phyloP scores from a whole-genome alignment of 2,888 invertebrate species.

The Watsonalla binaria region DNA sequence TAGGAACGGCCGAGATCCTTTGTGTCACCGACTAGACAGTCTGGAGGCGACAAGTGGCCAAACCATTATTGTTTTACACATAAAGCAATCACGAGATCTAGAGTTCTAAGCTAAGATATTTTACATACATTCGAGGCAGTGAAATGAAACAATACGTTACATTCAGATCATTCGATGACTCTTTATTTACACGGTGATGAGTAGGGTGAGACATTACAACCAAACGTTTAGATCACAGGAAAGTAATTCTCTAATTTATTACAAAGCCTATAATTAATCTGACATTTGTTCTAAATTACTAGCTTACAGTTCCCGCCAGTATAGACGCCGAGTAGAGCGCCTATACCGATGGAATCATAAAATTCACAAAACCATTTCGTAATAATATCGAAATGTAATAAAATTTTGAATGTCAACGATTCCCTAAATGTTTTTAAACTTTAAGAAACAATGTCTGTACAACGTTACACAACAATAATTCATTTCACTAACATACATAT shows the following conservation, averaged over 20 bases:
- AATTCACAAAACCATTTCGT: slow-evolving; percentile 27
- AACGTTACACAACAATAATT: slow-evolving; percentile 31
- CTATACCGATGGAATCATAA: slow-evolving; percentile 28
- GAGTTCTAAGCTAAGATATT: neutral
- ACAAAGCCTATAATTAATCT: slow-evolving; percentile 49
- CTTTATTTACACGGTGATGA: slow-evolving; percentile 75
- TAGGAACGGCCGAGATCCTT: neutral
- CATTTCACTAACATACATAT: slow-evolving; percentile 13
- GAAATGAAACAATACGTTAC: slow-evolving; percentile 59
- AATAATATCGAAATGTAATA: slow-evolving; percentile 46
- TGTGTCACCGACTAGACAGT: slow-evolving; percentile 2
- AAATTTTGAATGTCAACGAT: slow-evolving; percentile 59
- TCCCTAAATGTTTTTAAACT: slow-evolving; percentile 39
- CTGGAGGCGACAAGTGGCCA: slow-evolving; percentile 17
- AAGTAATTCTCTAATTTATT: slow-evolving; percentile 50
- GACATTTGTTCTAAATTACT: slow-evolving; percentile 16
- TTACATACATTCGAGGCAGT: neutral
- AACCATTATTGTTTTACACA: slow-evolving; percentile 14
- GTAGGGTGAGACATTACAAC: slow-evolving; percentile 55
- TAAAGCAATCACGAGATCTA: too few relatives aligned
- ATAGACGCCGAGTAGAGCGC: slow-evolving; percentile 14
- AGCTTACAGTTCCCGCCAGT: slow-evolving; percentile 23
- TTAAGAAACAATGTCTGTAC: slow-evolving; percentile 45
- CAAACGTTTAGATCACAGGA: slow-evolving; percentile 64
- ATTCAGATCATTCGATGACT: slow-evolving; percentile 76